These are phyloP conservation scores for Teleiodes luculella DNA, from an alignment of 2,888 invertebrate genomes.

Conservation along the genomic window DNA sequence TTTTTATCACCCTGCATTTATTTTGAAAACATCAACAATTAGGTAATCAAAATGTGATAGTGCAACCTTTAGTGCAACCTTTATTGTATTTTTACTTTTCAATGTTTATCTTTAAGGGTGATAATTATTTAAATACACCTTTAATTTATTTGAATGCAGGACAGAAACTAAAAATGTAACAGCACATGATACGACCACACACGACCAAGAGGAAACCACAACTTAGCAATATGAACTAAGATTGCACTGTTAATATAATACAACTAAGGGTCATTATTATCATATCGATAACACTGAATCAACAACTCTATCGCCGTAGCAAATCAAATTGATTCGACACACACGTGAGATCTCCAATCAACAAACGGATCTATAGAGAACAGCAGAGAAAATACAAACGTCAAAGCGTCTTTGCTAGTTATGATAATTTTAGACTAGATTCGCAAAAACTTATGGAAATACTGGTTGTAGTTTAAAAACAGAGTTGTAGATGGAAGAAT, in stretches of 20 bases:
- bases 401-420: background rate
- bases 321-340: background rate
- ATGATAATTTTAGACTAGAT: background rate
- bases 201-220: background rate
- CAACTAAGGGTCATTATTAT: conserved; percentile 2
- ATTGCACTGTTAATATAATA: background rate
- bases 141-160: no score
- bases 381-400: background rate
- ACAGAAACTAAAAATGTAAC: background rate
- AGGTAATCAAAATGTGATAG: no score
- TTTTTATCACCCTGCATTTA: no score
- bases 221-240: background rate
- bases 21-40: no score
- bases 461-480: background rate
- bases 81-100: no score
- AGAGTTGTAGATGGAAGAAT: background rate
- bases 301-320: background rate
- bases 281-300: conserved; percentile 8
- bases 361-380: background rate
- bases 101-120: no score
- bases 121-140: no score
- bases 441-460: background rate
- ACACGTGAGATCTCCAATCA: background rate
- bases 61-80: no score
- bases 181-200: background rate